Evolutionary conservation across 2,888 invertebrate species (phyloP), one percentile per base, ranked within the genome.

Genomic region (Ferrisia virgata): DNA sequence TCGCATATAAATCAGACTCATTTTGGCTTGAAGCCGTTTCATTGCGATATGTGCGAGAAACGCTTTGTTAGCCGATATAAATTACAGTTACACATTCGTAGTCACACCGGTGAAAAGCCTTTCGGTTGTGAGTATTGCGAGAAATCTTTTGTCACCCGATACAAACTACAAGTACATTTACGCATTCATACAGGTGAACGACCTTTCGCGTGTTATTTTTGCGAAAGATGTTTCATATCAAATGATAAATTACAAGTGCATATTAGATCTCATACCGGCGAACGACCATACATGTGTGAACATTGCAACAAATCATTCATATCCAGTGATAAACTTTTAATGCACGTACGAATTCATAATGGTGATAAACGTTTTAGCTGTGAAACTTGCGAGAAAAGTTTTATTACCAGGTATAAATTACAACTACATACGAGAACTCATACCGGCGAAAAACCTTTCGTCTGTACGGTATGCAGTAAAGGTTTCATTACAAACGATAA

Each of bases 221-320:
- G 79, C 28, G 79, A 47, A 28, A 15, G 79, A 40, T 40, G 43
- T 28, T 79, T 79, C 43, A 79, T 79, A 43, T 79, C 79, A 43
- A 79, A 79, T 13, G 79, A 79, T 18, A 79, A 79, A 31, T 31
- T 79, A 25, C 79, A 79, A 15, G 79, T 79, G 0, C 79, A 79
- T 31, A 47, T 79, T 13, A 40, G 79, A 31, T 79, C 79, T 25
- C 79, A 79, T 79, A 79, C 79, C 18, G 79, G 79, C 15, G 79
- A 79, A 28, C 79, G 79, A 4, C 79, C 79, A 4, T 79, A 79
- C n/a, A 79, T 79, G 79, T 79, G 79, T 25, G 79, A 79, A 43
- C 79, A 79, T 43, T 79, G 79, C 25, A 79, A 79, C 43, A 79
- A 79, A 79, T 79, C 79, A 15, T 79, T 79, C 43, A 79, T 79